Evolutionary conservation across 2,113 vertebrate genomes (phyloP), one percentile per base, ranked within the genome.

Genomic region (Passer domesticus): DNA sequence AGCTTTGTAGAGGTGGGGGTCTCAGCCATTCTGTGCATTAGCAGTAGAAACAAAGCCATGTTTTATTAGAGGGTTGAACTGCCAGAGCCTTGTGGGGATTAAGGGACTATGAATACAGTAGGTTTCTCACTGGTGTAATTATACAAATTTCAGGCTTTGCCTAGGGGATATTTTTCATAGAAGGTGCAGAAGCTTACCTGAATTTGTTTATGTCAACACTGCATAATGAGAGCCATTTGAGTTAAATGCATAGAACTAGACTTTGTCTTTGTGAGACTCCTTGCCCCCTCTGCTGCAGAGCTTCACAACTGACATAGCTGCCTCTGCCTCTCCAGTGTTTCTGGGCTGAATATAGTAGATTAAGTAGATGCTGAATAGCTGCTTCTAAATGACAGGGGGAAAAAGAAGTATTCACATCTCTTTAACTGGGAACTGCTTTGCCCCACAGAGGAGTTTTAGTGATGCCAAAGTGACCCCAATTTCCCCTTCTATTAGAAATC

Each of bases 141-240:
- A 93, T 64, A 75, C 91, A 93, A 89, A 95, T 92, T 47, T 49
- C 31, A 78, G 33, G 41, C 47, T 89, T 92, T 93, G 73, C 76
- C 56, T 78, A 47, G 22, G 39, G 68, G 44, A 35, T 92, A 15
- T 92, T 94, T 88, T 94, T 91, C 22, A 25, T 12, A 53, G 70
- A 91, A 91, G 74, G 50, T 75, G 33, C n/a, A 52, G 47, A 83
- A 89, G 52, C 70, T 43, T 91, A 10, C n/a, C 4, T 84, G 23
- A 19, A 5, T 87, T 94, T 95, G 70, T 47, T 75, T 95, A 20
- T 90, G 62, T 85, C 43, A 63, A 58, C 74, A 52, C 28, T 87
- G 63, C 43, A 23, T 94, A 66, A 50, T 0, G 0, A 91, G 47
- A 21, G 37, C 46, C 52, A 11, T 72, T 84, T 72, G 37, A 58